A percentile compares a stretch with the other conserved stretches of the same genome.
These are phyloP conservation scores for Cephalopterus ornatus DNA, from an alignment of 2,113 vertebrate genomes.

Conservation along the genomic window DNA sequence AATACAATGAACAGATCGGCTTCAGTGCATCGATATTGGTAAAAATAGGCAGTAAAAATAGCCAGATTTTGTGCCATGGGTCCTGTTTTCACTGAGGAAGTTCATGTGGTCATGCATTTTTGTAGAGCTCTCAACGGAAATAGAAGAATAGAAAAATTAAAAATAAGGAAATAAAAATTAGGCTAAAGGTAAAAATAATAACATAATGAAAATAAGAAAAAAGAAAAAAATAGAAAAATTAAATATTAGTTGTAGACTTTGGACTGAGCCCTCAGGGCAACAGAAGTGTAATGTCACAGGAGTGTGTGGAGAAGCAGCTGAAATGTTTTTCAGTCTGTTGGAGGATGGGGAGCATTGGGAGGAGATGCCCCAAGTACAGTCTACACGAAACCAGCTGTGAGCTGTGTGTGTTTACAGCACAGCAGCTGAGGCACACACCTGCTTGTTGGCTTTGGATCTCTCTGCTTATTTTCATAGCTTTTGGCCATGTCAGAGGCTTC, in stretches of 20 bases:
- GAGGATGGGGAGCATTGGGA: neutral
- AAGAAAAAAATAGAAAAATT: neutral
- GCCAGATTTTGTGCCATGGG: neutral
- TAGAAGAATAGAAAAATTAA: neutral
- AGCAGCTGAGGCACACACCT: slow-evolving; percentile 26
- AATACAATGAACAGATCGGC: neutral
- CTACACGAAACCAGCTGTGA: neutral
- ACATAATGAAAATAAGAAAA: too few species aligned
- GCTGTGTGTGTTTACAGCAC: neutral
- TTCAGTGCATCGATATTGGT: fast-evolving
- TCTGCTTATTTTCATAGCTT: neutral
- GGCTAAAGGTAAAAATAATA: too few species aligned
- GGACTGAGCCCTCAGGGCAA: neutral
- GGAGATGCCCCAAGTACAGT: neutral
- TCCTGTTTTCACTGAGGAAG: neutral
- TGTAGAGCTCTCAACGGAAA: fast-evolving
- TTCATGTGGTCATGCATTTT: fast-evolving
- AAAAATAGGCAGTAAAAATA: neutral
- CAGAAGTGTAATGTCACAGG: neutral
- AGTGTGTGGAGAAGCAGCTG: neutral
- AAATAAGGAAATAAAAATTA: too few species aligned
- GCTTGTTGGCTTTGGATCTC: neutral
- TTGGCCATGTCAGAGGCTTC: neutral
- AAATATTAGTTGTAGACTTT: neutral
- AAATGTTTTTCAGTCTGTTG: neutral